Evolutionary conservation across 2,888 invertebrate genomes (phyloP).

Genomic region (Phaedon cochleariae): DNA sequence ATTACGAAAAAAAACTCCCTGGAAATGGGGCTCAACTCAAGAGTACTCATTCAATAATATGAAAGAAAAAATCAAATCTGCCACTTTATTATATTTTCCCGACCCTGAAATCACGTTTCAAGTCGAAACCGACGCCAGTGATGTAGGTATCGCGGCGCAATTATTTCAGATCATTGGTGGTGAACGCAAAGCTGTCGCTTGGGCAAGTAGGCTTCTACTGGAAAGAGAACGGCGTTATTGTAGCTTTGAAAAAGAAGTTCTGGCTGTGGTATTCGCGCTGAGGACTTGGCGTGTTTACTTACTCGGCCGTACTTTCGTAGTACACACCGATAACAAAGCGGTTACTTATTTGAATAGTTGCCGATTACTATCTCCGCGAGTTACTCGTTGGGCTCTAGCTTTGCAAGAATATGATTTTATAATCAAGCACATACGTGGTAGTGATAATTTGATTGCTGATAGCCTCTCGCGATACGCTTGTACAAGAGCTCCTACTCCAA

Average conservation of each 20-base stretch:
- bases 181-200: not conserved
- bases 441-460: slow-evolving; percentile 46
- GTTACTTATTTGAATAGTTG: slow-evolving; percentile 45
- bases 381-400: slow-evolving; percentile 43
- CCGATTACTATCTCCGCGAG: slow-evolving; percentile 37
- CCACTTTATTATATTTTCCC: slow-evolving; percentile 1
- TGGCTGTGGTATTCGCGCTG: slow-evolving; percentile 43
- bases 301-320: slow-evolving; percentile 32
- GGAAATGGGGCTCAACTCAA: slow-evolving; percentile 19
- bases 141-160: slow-evolving; percentile 7
- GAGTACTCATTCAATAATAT: slow-evolving; percentile 9
- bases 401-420: slow-evolving; percentile 44
- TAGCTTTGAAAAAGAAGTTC: slow-evolving; percentile 39
- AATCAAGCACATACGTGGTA: slow-evolving; percentile 41
- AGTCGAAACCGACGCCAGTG: slow-evolving; percentile 11
- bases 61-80: slow-evolving; percentile 6
- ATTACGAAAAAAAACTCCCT: slow-evolving; percentile 11
- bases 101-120: slow-evolving; percentile 3
- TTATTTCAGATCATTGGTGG: not conserved
- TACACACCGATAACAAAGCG: slow-evolving; percentile 46
- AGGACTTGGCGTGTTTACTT: slow-evolving; percentile 46
- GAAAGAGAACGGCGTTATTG: slow-evolving; percentile 25
- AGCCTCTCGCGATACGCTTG: slow-evolving; percentile 43
- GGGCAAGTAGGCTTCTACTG: slow-evolving; percentile 15
- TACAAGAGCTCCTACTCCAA: slow-evolving; percentile 24